Base-by-base conservation (phyloP, 1,140 invertebrate genomes). In the Dinothrombium tinctorium region DNA sequence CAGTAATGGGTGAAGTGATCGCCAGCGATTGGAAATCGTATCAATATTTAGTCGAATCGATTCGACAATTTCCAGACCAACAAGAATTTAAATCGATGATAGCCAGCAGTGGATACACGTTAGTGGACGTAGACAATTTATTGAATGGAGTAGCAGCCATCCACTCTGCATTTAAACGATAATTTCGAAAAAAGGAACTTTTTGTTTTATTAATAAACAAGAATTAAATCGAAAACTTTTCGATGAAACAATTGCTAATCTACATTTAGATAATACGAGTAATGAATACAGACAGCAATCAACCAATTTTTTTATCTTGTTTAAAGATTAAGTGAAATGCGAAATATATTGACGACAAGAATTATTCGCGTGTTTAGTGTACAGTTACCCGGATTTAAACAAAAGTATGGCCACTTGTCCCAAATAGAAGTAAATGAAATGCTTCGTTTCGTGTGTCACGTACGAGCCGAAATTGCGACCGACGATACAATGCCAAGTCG, bases 1-100 rank as follows among this genome's bases (percentile, higher is more conserved):
- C 92, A 20, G 80, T 86, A 0, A 67, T 98, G 68, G 92, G 92
- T 0, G 76, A 90, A 56, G 57, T 98, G 2, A 65, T 98, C 28
- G 78, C 81, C n/a, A 75, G 78, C 2, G 79, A 98, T 60, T 96
- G 83, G 79, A 73, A 87, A 49, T 76, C 90, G 11, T 98, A 98
- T 61, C 78, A 96, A 57, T 99, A 99, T 60, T 65, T 99, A 22
- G 86, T 98, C 0, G 89, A 98, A 60, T 96, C 89, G 62, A 99
- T 99, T 46, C 62, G 89, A 40, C 74, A 80, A 53, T 98, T 99
- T 61, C 92, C 90, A n/a, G 71, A 78, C 25, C 68, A 92, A 72
- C 76, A 90, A 50, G 69, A 73, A 32, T 94, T 94, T 55, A 74
- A 75, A 54, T 47, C 57, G 3, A 83, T 94, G 77, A 90, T 95